Base-by-base conservation (phyloP, 2,888 invertebrate genomes). In the Elegia similella region DNA sequence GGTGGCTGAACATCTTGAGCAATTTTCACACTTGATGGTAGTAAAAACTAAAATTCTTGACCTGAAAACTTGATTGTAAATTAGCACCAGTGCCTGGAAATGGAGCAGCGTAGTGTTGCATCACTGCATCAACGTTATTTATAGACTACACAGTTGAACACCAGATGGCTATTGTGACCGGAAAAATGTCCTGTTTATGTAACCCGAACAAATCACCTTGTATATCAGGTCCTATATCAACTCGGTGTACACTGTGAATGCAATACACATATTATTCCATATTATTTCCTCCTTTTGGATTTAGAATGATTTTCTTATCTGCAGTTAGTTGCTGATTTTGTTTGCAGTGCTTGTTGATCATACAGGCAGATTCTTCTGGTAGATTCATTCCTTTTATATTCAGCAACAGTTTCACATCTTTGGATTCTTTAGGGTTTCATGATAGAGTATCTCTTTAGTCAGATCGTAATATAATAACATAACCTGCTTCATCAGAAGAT, bases 11-110 rank as follows among this genome's bases (percentile, higher is more conserved):
- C 66, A 62, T 77, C 76, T 76, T 75, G 64, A 60, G 59, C 46
- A 62, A 16, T 75, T 69, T 75, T 75, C 76, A 66, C 65, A 72
- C 76, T 81, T 78, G 73, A 61, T 69, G 70, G 77, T 68, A 66
- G 78, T 67, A 71, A 68, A 75, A 68, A 76, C 63, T 73, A 71
- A 73, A 73, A 72, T 72, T 82, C 78, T 83, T 84, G 80, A 91
- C 91, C 91, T 91, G 91, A 90, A 91, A 91, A 90, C 91, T 91
- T 81, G 91, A 91, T 89, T 86, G 78, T 79, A 86, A 79, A 90
- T 91, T 91, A 91, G 84, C 87, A 89, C 85, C 84, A 78, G 77
- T 76, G 77, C 80, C 81, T 80, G 80, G 75, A 75, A 72, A 78
- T 78, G 78, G 70, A 78, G 77, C 68, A 69, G 73, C 68, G 73